phyloP scores from a whole-genome alignment of 2,113 vertebrate species.

The Sander vitreus region DNA sequence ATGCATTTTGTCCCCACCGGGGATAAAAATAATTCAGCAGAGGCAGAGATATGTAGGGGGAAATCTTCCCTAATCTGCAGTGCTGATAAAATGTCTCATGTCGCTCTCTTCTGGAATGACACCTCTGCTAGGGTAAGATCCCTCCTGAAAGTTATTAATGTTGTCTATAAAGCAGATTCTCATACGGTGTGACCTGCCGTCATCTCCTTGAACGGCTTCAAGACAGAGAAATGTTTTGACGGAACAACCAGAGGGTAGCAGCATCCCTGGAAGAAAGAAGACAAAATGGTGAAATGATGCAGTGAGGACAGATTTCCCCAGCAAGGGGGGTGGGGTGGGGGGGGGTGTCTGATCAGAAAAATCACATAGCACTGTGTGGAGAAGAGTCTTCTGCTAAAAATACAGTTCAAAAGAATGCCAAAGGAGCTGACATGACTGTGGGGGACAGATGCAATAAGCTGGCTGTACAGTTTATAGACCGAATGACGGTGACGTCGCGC shows the following conservation, averaged over 20 bases:
- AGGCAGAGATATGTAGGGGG: too few relatives aligned
- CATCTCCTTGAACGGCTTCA: background rate
- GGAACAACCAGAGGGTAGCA: constrained; percentile 2
- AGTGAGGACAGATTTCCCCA: constrained; percentile 3
- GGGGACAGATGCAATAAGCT: background rate
- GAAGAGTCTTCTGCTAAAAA: background rate
- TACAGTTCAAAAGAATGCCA: too few relatives aligned
- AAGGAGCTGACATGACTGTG: background rate
- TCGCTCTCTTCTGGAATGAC: constrained; percentile 6
- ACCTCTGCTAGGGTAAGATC: constrained; percentile 13
- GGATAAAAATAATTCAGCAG: too few relatives aligned
- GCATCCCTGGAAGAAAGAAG: background rate
- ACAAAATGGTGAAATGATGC: constrained; percentile 12
- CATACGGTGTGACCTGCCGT: constrained; percentile 5
- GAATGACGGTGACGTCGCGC: too few relatives aligned
- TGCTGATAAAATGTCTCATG: background rate
- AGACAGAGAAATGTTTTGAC: constrained; percentile 35
- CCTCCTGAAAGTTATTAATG: constrained; percentile 8
- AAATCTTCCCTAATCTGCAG: background rate
- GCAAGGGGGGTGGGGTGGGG: background rate
- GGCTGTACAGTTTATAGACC: background rate
- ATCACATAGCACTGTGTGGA: background rate
- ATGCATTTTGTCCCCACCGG: too few relatives aligned
- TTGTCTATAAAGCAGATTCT: constrained; percentile 25
- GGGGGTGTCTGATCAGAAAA: constrained; percentile 6